phyloP scores from a whole-genome alignment of 2,113 vertebrate species.

The Ardeotis arabs region DNA sequence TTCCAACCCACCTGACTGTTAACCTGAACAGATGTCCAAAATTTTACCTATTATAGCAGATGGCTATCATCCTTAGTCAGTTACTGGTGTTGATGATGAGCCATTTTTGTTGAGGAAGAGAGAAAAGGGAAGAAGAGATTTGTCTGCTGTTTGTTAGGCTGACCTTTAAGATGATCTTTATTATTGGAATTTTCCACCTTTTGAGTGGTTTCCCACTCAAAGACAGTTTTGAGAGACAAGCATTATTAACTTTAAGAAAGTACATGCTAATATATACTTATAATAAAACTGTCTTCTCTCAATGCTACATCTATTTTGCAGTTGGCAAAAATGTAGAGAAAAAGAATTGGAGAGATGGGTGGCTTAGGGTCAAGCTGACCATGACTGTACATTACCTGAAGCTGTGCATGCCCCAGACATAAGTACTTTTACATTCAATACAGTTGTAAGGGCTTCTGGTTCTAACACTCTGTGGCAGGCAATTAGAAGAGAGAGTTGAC shows the following conservation, averaged over 20 bases:
- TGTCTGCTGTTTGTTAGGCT: not conserved
- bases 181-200: not conserved
- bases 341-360: not conserved
- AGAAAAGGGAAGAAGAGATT: not conserved
- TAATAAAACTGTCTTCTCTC: fast-evolving
- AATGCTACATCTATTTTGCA: not conserved
- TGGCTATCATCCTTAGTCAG: not conserved
- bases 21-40: not conserved
- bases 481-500: not conserved
- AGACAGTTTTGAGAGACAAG: not conserved
- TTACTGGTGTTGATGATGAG: not conserved
- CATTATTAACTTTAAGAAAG: not conserved
- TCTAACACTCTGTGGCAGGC: not conserved
- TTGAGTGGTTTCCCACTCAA: not conserved
- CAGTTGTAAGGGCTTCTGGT: not conserved
- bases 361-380: not conserved
- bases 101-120: not conserved
- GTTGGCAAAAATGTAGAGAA: not conserved
- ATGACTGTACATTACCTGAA: not conserved
- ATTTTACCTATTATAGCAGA: not conserved
- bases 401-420: not conserved
- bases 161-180: not conserved
- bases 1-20: not conserved
- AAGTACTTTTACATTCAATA: not conserved
- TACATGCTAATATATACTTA: not conserved